Evolutionary conservation across 2,797 vertebrate genomes (phyloP).

Genomic region (Saxicola maurus): DNA sequence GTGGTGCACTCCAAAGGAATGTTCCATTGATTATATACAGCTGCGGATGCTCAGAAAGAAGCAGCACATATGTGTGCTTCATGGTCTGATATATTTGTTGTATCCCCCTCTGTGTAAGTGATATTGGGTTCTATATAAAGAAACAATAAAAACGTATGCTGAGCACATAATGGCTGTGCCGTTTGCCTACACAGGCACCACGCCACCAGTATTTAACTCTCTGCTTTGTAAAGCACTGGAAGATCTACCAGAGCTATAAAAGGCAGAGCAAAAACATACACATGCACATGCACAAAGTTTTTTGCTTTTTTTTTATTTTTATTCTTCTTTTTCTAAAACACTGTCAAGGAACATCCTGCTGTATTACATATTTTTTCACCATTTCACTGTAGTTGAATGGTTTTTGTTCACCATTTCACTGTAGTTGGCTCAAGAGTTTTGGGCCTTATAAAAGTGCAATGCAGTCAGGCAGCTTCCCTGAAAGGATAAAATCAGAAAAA

Average conservation of each 20-base stretch:
- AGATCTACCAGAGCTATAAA: background rate
- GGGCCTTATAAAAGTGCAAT: background rate
- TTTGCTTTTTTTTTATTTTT: rapidly evolving
- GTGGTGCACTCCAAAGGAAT: conserved; percentile 42
- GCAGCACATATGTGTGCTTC: conserved; percentile 28
- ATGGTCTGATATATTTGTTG: conserved; percentile 26
- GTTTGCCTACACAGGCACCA: background rate
- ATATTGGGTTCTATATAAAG: conserved; percentile 37
- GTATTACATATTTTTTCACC: background rate
- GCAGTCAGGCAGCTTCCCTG: background rate
- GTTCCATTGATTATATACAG: conserved; percentile 54
- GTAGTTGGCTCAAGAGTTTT: background rate
- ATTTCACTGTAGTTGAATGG: background rate
- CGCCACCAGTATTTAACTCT: background rate
- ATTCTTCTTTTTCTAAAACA: background rate
- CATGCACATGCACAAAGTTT: background rate
- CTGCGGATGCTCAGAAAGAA: conserved; percentile 36
- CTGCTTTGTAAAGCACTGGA: background rate
- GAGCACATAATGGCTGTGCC: background rate
- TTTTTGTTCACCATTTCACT: background rate
- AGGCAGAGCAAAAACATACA: background rate
- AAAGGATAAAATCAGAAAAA: conserved; percentile 12
- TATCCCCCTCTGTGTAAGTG: conserved; percentile 40
- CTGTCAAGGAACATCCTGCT: background rate
- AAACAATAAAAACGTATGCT: conserved; percentile 27